These are phyloP conservation scores for Darevskia mixta DNA, from an alignment of 2,797 vertebrate species.

Conservation along the genomic window DNA sequence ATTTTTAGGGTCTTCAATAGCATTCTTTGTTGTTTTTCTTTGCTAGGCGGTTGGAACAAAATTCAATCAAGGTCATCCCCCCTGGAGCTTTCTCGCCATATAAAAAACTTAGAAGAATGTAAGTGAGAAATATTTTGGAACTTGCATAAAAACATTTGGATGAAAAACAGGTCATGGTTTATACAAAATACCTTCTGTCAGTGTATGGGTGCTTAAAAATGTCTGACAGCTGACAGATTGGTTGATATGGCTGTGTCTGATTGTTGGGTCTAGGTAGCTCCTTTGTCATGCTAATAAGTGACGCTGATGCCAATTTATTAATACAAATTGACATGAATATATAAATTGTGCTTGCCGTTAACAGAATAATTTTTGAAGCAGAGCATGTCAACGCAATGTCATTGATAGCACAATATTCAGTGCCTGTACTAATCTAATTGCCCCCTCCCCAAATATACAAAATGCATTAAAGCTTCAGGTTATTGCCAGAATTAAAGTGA, in stretches of 20 bases:
- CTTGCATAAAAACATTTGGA: conserved; percentile 15
- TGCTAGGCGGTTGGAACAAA: conserved; percentile 97
- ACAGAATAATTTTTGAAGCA: neutral
- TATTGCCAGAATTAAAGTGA: conserved; percentile 14
- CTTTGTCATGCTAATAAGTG: conserved; percentile 51
- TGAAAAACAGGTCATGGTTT: conserved; percentile 31
- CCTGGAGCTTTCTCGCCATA: conserved; percentile 96
- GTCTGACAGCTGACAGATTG: conserved; percentile 56
- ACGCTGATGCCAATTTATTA: conserved; percentile 27
- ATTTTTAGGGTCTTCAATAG: conserved; percentile 34
- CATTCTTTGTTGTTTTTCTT: conserved; percentile 45
- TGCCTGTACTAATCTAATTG: neutral
- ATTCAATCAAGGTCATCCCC: conserved; percentile 96
- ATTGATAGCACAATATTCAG: neutral
- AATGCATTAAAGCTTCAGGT: neutral
- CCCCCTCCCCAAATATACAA: neutral
- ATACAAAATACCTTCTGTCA: conserved; percentile 28
- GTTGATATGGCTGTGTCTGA: conserved; percentile 35
- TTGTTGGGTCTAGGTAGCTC: conserved; percentile 35
- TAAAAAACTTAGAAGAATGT: conserved; percentile 98
- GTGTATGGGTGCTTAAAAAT: conserved; percentile 35
- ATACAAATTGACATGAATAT: conserved; percentile 19
- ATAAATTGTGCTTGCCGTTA: neutral
- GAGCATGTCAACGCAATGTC: neutral
- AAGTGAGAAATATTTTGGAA: conserved; percentile 75